Base-by-base conservation (phyloP, 1,140 invertebrate species). In the Ruditapes philippinarum region DNA sequence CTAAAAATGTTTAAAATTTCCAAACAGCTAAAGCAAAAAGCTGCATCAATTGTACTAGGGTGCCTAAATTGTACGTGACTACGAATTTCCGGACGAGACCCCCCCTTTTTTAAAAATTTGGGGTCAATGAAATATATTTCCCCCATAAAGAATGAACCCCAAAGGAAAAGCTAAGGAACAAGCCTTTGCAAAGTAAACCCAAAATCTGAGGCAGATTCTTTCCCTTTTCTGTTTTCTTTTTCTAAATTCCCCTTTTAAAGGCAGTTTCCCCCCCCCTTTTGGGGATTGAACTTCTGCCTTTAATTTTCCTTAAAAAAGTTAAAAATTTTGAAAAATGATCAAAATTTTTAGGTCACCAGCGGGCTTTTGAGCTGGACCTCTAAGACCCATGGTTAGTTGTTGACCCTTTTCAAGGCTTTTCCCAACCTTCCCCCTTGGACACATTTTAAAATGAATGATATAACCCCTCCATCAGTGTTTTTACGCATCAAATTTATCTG, bases 241-340 rank as follows among this genome's bases (percentile, higher is more conserved):
- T 79, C 82, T 54, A 49, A 91, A 89, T 73, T 91, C n/a, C 82
- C 42, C 86, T 73, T 45, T 76, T 38, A 40, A 73, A 85, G 25
- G 86, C 86, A 19, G 70, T 73, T 79, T 84, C 81, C 28, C 57
- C 45, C 54, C 65, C 89, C 40, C 54, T 45, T 25, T n/a, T n/a
- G n/a, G n/a, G 84, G 89, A 68, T 83, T 82, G 70, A 88, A 90
- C 89, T 38, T 42, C 81, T 31, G 60, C 45, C 28, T 74, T 81
- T 25, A 12, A 65, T 19, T 65, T 31, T 12, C 11, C 3, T 4
- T 31, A 65, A 12, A 36, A 5, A n/a, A n/a, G n/a, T n/a, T 62
- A 19, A 9, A 54, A 82, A 90, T 65, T 65, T 38, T 0, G 54
- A n/a, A 14, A 87, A 28, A 22, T 74, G n/a, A 14, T 22, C n/a